A percentile compares a stretch with the other conserved stretches of the same genome.
Evolutionary conservation across 92 coral and sea anemone genomes (phyloP).

Genomic region (Siderastrea radians): DNA sequence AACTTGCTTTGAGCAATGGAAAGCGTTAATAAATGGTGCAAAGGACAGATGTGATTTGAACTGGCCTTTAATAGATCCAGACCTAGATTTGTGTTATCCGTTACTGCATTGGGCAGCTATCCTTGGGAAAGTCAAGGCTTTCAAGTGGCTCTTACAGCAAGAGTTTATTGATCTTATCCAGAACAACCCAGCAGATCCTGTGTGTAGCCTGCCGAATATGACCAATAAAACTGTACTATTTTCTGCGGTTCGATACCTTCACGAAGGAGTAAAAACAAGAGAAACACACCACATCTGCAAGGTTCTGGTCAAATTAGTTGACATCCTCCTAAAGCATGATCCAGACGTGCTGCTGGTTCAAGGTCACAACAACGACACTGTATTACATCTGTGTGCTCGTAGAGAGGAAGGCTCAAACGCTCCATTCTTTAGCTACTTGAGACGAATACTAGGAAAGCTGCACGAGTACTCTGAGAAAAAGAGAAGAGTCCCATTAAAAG

Average conservation of each 20-base stretch:
- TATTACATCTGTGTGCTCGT: not conserved
- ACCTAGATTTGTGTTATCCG: not conserved
- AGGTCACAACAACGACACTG: not conserved
- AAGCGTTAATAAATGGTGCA: not conserved
- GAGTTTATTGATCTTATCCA: not conserved
- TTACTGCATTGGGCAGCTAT: conserved; percentile 1
- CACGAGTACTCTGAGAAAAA: not conserved
- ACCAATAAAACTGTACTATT: not conserved
- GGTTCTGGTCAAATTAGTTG: not conserved
- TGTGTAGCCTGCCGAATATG: not conserved
- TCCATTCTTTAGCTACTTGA: not conserved
- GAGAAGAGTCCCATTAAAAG: not conserved
- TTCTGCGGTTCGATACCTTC: not conserved
- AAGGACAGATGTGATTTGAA: not conserved
- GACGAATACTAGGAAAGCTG: not conserved
- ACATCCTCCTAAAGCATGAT: not conserved
- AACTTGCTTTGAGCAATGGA: not conserved
- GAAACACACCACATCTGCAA: not conserved
- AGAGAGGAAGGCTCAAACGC: not conserved
- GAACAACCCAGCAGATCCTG: not conserved
- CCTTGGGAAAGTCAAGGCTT: not conserved
- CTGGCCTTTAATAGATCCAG: not conserved
- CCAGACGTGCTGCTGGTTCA: not conserved
- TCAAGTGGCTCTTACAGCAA: not conserved
- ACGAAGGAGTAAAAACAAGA: not conserved